Evolutionary conservation across 2,888 invertebrate genomes (phyloP), one percentile per base, ranked within the genome.

Genomic region (Lepidocyrtoides sp.): DNA sequence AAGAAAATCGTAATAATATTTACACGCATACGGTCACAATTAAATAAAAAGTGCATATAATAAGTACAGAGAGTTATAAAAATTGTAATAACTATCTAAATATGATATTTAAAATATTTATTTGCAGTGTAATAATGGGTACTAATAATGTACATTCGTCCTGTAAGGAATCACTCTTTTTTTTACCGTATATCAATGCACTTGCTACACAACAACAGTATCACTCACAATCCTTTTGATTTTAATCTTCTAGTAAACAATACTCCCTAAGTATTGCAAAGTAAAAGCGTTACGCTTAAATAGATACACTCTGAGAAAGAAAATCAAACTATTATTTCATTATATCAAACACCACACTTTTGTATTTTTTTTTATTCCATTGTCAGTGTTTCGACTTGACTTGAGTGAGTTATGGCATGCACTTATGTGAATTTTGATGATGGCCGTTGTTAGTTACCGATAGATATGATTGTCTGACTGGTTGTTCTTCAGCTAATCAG

Each of bases 351-450:
- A 54, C 14, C 17, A 20, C 17, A n/a, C 14, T 14, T 41, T 41
- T 41, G 41, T 41, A 8, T 41, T 41, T 4, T 51, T 3, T 1
- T 17, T 51, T 51, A 4, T 1, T 51, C 2, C 51, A n/a, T 57
- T 10, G 2, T 57, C n/a, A 23, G 57, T 63, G 63, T 29, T 63
- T 57, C 1, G 57, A 57, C 12, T 63, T 29, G 63, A 26, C 1
- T 63, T 29, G 63, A 63, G 26, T 63, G 63, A 63, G n/a, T 29
- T 63, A n/a, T n/a, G n/a, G n/a, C n/a, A n/a, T n/a, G n/a, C n/a
- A n/a, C n/a, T n/a, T n/a, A 63, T 63, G 29, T 63, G 29, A 29
- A 29, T 63, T 14, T n/a, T n/a, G n/a, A n/a, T 8, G 63, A 63
- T 63, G 63, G 63, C 63, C n/a, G 57, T 17, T 20, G 29, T 63